These are phyloP conservation scores for Calameuta idolon DNA, from an alignment of 2,888 invertebrate species.

Conservation along the genomic window DNA sequence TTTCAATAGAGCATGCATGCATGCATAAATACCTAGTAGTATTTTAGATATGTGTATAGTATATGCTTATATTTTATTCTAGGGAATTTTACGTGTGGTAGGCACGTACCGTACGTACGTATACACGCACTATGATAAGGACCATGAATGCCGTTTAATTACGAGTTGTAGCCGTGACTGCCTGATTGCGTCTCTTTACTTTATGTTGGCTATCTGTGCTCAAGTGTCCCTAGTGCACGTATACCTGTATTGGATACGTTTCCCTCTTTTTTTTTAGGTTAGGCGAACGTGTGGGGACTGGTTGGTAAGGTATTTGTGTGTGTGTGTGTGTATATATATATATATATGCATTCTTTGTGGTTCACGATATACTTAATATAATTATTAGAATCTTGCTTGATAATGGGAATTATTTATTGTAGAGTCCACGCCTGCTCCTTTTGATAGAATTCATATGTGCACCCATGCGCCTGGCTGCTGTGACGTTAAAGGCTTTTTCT, in stretches of 20 bases:
- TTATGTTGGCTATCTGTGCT: background rate
- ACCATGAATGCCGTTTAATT: constrained; percentile 9
- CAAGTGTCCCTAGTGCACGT: background rate
- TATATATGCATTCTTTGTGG: background rate
- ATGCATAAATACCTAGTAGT: background rate
- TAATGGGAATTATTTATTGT: background rate
- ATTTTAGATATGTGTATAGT: background rate
- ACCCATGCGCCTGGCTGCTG: background rate
- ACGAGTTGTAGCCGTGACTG: background rate
- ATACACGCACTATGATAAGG: background rate
- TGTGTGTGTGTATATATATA: background rate
- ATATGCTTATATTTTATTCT: background rate
- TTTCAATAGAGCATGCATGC: background rate
- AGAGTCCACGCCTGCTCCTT: background rate
- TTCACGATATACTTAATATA: background rate
- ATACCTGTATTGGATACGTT: background rate
- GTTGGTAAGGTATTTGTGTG: background rate
- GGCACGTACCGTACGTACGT: background rate
- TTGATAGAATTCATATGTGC: background rate
- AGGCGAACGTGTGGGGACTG: background rate
- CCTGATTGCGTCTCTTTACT: constrained; percentile 4
- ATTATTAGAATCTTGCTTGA: background rate
- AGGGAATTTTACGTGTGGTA: background rate
- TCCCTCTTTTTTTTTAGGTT: background rate
- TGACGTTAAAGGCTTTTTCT: background rate